phyloP scores from a whole-genome alignment of 2,797 vertebrate genomes.

The Pseudocheirus occidentalis region DNA sequence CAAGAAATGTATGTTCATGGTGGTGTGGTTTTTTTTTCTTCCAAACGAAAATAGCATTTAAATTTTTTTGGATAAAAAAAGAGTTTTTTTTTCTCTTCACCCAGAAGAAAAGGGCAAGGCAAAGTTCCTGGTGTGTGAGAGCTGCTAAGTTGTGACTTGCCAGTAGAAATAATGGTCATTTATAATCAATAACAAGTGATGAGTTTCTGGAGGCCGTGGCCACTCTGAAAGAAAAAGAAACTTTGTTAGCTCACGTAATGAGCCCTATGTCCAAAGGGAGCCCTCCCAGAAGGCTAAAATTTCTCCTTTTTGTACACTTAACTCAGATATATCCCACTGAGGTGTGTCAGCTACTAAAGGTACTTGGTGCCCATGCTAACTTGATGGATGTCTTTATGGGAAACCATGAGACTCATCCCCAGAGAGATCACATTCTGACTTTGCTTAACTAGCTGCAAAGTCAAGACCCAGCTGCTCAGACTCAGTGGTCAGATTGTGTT shows the following conservation, averaged over 20 bases:
- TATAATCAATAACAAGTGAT: conserved; percentile 67
- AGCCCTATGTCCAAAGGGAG: conserved; percentile 66
- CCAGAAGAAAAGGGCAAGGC: conserved; percentile 59
- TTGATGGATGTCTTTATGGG: conserved; percentile 65
- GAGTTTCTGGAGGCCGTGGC: conserved; percentile 64
- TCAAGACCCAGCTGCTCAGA: conserved; percentile 26
- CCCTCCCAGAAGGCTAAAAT: conserved; percentile 61
- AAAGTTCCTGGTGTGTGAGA: conserved; percentile 40
- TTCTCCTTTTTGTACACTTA: conserved; percentile 67
- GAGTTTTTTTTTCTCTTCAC: neutral
- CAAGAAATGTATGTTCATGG: conserved; percentile 40
- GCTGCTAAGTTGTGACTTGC: conserved; percentile 30
- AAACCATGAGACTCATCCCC: conserved; percentile 46
- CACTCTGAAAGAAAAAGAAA: conserved; percentile 59
- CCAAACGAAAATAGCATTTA: conserved; percentile 61
- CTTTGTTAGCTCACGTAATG: conserved; percentile 61
- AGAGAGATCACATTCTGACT: conserved; percentile 28
- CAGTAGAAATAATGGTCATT: conserved; percentile 65
- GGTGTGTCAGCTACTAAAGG: conserved; percentile 49
- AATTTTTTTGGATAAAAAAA: conserved; percentile 64
- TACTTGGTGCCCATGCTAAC: conserved; percentile 61
- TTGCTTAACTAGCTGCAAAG: conserved; percentile 54
- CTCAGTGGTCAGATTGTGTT: neutral
- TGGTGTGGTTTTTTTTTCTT: neutral
- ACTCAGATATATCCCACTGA: conserved; percentile 66